These are phyloP conservation scores for Champsocephalus esox DNA, from an alignment of 2,797 vertebrate species.

Conservation along the genomic window DNA sequence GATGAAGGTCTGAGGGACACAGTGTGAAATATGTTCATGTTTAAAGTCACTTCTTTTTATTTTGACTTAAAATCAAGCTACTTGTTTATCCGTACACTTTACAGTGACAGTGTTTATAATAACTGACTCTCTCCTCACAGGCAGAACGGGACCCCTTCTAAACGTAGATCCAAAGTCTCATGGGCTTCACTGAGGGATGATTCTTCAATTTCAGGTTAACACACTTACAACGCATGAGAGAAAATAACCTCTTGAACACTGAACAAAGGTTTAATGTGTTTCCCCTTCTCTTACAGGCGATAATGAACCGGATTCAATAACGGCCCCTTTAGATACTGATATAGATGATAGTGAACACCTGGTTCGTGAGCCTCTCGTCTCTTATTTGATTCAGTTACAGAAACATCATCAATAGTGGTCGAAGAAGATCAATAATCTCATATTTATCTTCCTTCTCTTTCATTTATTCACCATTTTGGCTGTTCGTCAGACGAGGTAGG, in stretches of 20 bases:
- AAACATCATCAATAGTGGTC: neutral
- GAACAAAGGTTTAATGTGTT: neutral
- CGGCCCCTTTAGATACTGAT: slow-evolving; percentile 65
- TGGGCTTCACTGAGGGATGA: neutral
- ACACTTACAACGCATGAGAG: neutral
- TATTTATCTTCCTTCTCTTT: neutral
- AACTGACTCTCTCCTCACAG: slow-evolving; percentile 37
- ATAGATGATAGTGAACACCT: slow-evolving; percentile 39
- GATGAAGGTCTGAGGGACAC: neutral
- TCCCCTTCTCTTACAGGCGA: slow-evolving; percentile 30
- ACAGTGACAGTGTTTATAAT: neutral
- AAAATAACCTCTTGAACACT: neutral
- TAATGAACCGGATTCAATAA: neutral
- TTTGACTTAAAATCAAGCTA: no score
- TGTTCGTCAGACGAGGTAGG: slow-evolving; percentile 44
- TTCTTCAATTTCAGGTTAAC: slow-evolving; percentile 60
- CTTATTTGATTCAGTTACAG: neutral
- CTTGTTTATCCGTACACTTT: no score
- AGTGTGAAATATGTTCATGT: no score
- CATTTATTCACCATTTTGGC: neutral
- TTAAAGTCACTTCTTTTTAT: no score
- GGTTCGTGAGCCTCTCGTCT: slow-evolving; percentile 20
- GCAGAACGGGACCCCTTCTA: neutral
- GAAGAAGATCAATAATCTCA: neutral
- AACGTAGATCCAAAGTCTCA: neutral